Conservation (phyloP, 2,797 vertebrate genomes). For the Danio tinwini region DNA sequence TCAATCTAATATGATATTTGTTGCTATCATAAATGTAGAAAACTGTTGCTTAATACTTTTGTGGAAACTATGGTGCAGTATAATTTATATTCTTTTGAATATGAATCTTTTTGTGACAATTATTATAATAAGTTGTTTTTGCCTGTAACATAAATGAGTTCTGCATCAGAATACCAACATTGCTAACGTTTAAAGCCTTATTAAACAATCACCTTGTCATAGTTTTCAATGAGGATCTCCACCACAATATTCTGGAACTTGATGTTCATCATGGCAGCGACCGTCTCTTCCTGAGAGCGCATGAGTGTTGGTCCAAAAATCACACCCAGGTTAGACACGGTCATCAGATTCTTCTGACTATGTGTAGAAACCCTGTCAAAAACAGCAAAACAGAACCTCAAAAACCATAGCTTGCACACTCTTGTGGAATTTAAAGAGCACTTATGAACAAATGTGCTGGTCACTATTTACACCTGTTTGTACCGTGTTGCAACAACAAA, state of each 20-base stretch:
- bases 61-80: not conserved
- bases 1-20: not conserved
- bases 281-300: conserved; percentile 97
- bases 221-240: conserved; percentile 98
- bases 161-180: not conserved
- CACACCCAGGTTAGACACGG: conserved; percentile 96
- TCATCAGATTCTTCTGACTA: conserved; percentile 96
- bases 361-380: conserved; percentile 89
- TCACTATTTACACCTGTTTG: too few species aligned
- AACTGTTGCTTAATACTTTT: not conserved
- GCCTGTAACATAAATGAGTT: not conserved
- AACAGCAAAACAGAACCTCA: not conserved
- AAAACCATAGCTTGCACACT: not conserved
- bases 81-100: too few species aligned
- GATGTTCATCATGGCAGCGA: conserved; percentile 99
- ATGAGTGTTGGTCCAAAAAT: conserved; percentile 97
- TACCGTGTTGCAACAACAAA: too few species aligned
- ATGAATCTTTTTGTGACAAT: too few species aligned
- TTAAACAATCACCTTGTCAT: conserved; percentile 52
- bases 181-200: not conserved
- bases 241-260: conserved; percentile 99
- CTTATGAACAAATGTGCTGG: not conserved
- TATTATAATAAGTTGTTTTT: not conserved
- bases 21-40: not conserved
- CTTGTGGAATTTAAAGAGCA: conserved; percentile 5